These are phyloP conservation scores for Osmerus mordax DNA, from an alignment of 2,113 vertebrate genomes.

Conservation along the genomic window DNA sequence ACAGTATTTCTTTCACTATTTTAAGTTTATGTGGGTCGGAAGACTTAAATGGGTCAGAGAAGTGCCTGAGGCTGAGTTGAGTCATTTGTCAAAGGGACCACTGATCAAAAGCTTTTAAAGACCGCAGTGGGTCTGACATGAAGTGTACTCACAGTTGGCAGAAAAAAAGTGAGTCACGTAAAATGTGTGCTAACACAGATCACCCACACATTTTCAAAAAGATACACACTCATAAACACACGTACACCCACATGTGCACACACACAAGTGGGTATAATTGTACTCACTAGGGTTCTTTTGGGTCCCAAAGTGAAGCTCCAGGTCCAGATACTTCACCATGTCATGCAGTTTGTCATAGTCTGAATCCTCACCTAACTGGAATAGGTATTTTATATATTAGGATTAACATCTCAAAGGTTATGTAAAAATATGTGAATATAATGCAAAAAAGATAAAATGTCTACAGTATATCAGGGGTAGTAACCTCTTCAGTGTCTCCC, in stretches of 20 bases:
- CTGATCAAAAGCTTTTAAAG: constrained; percentile 24
- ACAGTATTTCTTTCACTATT: no score
- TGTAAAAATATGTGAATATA: background rate
- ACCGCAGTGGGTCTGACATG: background rate
- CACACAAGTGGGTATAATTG: background rate
- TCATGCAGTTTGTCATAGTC: constrained; percentile 97
- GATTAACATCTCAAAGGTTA: no score
- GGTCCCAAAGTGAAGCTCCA: constrained; percentile 96
- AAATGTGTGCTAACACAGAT: background rate
- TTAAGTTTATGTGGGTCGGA: no score
- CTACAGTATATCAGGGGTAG: background rate
- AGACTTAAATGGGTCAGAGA: constrained; percentile 18
- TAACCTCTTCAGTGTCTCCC: background rate
- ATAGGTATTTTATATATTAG: background rate
- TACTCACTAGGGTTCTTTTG: constrained; percentile 88
- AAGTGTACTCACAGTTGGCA: background rate
- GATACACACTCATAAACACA: background rate
- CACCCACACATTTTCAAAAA: background rate
- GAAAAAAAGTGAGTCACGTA: background rate
- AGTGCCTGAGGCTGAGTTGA: constrained; percentile 8
- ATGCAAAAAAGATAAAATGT: background rate
- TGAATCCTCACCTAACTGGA: constrained; percentile 86
- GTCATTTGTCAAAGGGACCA: constrained; percentile 13
- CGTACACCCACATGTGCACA: constrained; percentile 3
- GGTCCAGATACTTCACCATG: constrained; percentile 98